A percentile compares a stretch with the other conserved stretches of the same genome.
Conservation (phyloP, 2,797 vertebrate species). For the Alosa sapidissima region DNA sequence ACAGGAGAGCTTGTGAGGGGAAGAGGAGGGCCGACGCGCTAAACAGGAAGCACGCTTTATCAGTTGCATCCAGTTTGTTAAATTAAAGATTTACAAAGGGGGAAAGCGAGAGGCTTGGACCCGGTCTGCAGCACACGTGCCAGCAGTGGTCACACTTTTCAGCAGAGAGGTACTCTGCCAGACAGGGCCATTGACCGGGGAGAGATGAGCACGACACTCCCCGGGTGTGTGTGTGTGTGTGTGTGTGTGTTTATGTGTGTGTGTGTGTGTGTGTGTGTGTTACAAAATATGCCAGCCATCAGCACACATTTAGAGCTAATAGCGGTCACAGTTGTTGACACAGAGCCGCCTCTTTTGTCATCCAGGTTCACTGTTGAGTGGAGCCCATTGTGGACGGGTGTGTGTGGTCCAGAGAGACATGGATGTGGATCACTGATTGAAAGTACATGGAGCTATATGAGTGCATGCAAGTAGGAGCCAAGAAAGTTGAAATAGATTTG, state of each 20-base stretch:
- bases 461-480: neutral
- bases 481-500: neutral
- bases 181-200: constrained; percentile 43
- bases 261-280: constrained; percentile 13
- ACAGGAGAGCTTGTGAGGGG: constrained; percentile 14
- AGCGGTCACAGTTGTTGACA: neutral
- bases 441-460: neutral
- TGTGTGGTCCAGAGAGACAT: neutral
- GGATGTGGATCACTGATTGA: neutral
- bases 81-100: constrained; percentile 48
- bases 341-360: constrained; percentile 34
- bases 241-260: neutral
- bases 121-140: constrained; percentile 42
- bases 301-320: neutral
- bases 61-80: constrained; percentile 49
- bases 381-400: constrained; percentile 20
- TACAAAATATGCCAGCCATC: constrained; percentile 10
- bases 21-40: constrained; percentile 39
- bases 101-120: constrained; percentile 44
- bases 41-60: constrained; percentile 47
- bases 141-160: constrained; percentile 49
- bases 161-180: constrained; percentile 53
- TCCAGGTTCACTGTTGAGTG: constrained; percentile 47
- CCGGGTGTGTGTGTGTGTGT: neutral
- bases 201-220: constrained; percentile 37